Base-by-base conservation (phyloP, 2,888 invertebrate genomes). In the Erebia ligea region DNA sequence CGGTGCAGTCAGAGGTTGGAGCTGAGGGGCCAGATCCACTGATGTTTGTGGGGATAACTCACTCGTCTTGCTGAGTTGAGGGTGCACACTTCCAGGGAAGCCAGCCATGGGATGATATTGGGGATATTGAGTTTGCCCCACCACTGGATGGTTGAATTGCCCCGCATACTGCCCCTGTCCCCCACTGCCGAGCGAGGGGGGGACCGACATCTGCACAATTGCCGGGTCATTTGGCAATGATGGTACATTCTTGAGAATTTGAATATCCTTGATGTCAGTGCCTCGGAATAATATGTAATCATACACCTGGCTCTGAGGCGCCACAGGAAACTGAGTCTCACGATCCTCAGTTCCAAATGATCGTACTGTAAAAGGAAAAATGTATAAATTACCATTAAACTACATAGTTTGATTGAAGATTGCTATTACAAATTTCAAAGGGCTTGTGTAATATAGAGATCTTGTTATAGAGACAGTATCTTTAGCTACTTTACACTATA, bases 301-400 rank as follows among this genome's bases (percentile, higher is more conserved):
- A 90, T 99, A 99, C 69, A 99, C 97, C 91, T 99, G 99, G 92
- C 98, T 98, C 89, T 99, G 97, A 21, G 99, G 98, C 67, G 99
- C 98, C 70, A 99, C 98, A 74, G 98, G 98, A 86, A 97, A 97
- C 85, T 98, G 97, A 6, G 99, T 98, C 82, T 98, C 98, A 63
- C 99, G 95, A 86, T 99, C 99, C 93, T 99, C 99, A 54, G 99
- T 99, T 69, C 99, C 99, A 94, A 99, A 99, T 11, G 99, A 99
- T 80, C 98, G 96, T 77, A 99, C 99, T 99, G 94, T 70, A 95
- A 92, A 85, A 74, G 79, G 76, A 80, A 48, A 45, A 45, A 45
- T 42, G 1, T 10, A 42, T 42, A 9, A 11, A 42, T 42, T 34
- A 34, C 34, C 34, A 34, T 34, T 34, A 6, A 34, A 34, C 34